phyloP scores from a whole-genome alignment of 2,888 invertebrate species.

The Morpho achilles region DNA sequence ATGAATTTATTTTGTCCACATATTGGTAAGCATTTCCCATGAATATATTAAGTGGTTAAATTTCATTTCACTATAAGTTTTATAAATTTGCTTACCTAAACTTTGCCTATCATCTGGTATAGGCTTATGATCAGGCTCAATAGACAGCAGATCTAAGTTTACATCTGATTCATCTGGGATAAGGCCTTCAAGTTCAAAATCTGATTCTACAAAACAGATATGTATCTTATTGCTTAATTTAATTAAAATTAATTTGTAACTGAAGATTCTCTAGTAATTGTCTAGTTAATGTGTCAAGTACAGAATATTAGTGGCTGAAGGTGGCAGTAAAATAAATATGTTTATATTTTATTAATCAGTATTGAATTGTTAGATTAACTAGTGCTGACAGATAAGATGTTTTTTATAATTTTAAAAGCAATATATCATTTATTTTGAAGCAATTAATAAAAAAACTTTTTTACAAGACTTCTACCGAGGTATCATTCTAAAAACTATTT shows the following conservation, averaged over 20 bases:
- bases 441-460: not conserved
- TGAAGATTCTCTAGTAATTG: too few relatives aligned
- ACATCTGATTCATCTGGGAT: constrained; percentile 63
- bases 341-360: too few relatives aligned
- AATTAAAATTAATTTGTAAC: too few relatives aligned
- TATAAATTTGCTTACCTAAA: constrained; percentile 45
- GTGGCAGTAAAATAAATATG: too few relatives aligned
- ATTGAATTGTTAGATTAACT: too few relatives aligned
- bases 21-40: not conserved
- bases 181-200: constrained; percentile 63
- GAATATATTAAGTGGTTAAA: not conserved
- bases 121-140: constrained; percentile 56
- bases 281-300: too few relatives aligned
- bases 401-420: too few relatives aligned
- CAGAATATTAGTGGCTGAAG: too few relatives aligned
- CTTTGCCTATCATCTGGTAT: constrained; percentile 58
- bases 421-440: too few relatives aligned
- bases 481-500: not conserved
- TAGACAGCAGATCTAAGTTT: constrained; percentile 58
- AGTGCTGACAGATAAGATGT: too few relatives aligned
- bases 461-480: not conserved
- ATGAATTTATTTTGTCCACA: not conserved
- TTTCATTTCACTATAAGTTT: not conserved
- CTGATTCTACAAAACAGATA: constrained; percentile 54
- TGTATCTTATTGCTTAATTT: not conserved